Conservation (phyloP, 2,113 vertebrate species). For the Beaufortia kweichowensis region DNA sequence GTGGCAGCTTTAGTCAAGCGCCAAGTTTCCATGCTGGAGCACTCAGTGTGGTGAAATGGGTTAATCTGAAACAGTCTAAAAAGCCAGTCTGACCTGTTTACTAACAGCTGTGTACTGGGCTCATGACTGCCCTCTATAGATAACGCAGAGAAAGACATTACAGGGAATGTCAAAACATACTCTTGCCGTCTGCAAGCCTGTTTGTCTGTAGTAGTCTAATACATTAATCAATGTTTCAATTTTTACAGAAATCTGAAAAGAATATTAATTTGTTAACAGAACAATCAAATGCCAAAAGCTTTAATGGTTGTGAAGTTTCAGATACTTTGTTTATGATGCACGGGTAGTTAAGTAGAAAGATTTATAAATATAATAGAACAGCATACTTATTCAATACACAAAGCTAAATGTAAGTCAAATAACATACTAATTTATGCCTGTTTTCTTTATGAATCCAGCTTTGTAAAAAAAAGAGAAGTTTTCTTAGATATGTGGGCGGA, state of each 20-base stretch:
- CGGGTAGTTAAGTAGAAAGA: not conserved
- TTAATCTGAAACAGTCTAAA: slow-evolving; percentile 41
- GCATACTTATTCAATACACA: no score
- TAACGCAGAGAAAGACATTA: not conserved
- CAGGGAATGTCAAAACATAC: not conserved
- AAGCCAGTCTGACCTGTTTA: slow-evolving; percentile 39
- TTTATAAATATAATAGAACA: no score
- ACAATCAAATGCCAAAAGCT: no score
- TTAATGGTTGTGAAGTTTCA: no score
- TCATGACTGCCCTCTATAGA: slow-evolving; percentile 44
- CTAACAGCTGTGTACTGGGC: slow-evolving; percentile 1
- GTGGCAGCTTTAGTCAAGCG: not conserved
- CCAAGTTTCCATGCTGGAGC: slow-evolving; percentile 35
- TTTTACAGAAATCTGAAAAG: no score
- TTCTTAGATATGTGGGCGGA: no score
- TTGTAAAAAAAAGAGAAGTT: no score
- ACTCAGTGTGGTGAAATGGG: slow-evolving; percentile 32
- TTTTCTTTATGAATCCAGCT: not conserved
- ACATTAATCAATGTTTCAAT: no score
- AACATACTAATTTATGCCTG: not conserved
- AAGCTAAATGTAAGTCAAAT: not conserved
- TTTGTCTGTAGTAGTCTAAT: no score
- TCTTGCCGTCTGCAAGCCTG: slow-evolving; percentile 12
- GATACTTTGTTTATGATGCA: no score
- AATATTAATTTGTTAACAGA: no score